These are phyloP conservation scores for Oithona nana DNA, from an alignment of 2,888 invertebrate genomes.

Conservation along the genomic window DNA sequence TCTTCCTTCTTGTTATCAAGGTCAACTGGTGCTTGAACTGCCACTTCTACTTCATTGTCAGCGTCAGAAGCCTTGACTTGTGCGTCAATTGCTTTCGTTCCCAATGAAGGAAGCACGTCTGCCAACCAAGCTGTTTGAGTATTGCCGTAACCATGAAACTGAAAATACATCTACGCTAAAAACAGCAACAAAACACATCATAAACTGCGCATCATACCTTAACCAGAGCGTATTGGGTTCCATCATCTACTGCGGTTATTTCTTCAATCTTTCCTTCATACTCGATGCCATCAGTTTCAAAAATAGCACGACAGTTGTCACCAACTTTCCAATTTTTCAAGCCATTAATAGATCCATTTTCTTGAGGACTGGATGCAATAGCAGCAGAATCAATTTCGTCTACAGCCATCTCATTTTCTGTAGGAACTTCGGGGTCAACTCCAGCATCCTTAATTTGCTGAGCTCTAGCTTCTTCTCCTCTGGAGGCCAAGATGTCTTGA, in stretches of 20 bases:
- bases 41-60: too few species aligned
- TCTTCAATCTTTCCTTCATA: background rate
- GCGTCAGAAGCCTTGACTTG: background rate
- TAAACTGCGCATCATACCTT: background rate
- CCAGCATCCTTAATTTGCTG: background rate
- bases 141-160: background rate
- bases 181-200: background rate
- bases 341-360: too few species aligned
- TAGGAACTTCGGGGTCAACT: background rate
- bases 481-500: background rate
- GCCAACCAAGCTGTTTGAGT: background rate
- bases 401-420: background rate
- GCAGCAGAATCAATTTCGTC: too few species aligned
- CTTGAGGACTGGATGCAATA: too few species aligned
- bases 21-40: too few species aligned
- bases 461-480: background rate
- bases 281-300: background rate
- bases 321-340: background rate
- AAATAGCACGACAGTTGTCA: background rate
- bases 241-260: background rate
- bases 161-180: too few species aligned
- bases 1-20: too few species aligned
- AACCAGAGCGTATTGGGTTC: background rate
- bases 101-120: background rate
- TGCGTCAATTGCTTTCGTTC: background rate